Evolutionary conservation across 2,888 invertebrate species (phyloP).

Genomic region (Nephrotoma appendiculata): DNA sequence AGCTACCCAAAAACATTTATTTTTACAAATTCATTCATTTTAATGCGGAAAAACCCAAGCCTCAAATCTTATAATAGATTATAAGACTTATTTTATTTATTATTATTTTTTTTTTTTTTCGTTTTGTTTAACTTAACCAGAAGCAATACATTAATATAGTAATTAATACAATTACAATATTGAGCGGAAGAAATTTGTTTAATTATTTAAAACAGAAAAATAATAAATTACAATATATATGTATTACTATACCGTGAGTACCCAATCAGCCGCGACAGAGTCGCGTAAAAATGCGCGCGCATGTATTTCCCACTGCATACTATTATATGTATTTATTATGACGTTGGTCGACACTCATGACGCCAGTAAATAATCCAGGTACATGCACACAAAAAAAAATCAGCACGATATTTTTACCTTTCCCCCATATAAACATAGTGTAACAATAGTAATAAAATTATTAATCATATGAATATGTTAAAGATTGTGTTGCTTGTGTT

Average conservation of each 20-base stretch:
- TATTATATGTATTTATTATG: not conserved
- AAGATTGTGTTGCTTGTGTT: not conserved
- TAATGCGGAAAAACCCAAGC: not conserved
- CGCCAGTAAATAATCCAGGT: not conserved
- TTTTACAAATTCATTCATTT: not conserved
- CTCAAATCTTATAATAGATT: not conserved
- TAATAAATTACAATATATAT: not conserved
- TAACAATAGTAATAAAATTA: not conserved
- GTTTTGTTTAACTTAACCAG: not conserved
- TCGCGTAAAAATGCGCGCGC: not conserved
- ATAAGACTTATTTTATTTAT: not conserved
- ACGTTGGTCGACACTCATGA: not conserved
- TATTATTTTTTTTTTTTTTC: not conserved
- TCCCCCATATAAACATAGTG: not conserved
- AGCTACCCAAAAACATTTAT: not conserved
- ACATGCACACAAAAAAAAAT: not conserved
- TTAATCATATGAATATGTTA: not conserved
- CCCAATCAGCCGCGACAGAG: not conserved
- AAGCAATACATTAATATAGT: not conserved
- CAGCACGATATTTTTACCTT: not conserved
- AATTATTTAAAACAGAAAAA: not conserved
- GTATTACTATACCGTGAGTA: not conserved
- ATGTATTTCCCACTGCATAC: not conserved
- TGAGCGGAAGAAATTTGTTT: not conserved
- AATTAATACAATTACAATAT: not conserved